Base-by-base conservation (phyloP, 1,140 invertebrate genomes). In the Asbolus verrucosus region DNA sequence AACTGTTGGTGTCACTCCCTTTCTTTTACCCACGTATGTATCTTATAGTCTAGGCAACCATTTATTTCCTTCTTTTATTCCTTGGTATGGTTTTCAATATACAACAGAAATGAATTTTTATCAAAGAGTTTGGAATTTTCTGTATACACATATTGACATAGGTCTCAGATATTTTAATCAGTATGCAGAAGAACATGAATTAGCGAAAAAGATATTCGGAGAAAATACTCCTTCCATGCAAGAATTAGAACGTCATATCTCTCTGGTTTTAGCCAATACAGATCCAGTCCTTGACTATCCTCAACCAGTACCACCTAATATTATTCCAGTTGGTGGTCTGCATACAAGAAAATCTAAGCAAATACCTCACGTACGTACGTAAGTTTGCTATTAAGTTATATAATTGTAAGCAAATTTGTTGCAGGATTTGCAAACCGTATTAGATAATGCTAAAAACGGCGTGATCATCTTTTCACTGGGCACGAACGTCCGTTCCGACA, bases 261-360 rank as follows among this genome's bases (percentile, higher is more conserved):
- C 36, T 43, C 27, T 46, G 3, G 36, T 65, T n/a, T 30, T 65
- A n/a, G 15, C 38, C 8, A 67, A 54, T 38, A 54, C 43, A 16
- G 30, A 54, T 36, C 43, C 59, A 61, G 83, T 83, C 0, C 73
- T 89, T 87, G 81, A 68, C 33, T 27, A 72, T 63, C 46, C 70
- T 6, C 65, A 67, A 43, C 65, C 70, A 5, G 0, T 72, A 1
- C 18, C 70, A 13, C 84, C 85, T 0, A 84, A 85, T 74, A 79
- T 87, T 16, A 81, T 87, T 24, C 85, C 88, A 75, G 82, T 89
- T 61, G 87, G 86, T 21, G 87, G 87, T 16, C 72, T 87, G 21
- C 87, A 88, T 75, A 80, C 87, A 27, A 78, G 80, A 54, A 18
- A 16, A 36, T 59, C 74, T 11, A 78, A 76, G 14, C 27, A 65